These are phyloP conservation scores for Echiichthys vipera DNA, from an alignment of 2,797 vertebrate genomes.

Conservation along the genomic window DNA sequence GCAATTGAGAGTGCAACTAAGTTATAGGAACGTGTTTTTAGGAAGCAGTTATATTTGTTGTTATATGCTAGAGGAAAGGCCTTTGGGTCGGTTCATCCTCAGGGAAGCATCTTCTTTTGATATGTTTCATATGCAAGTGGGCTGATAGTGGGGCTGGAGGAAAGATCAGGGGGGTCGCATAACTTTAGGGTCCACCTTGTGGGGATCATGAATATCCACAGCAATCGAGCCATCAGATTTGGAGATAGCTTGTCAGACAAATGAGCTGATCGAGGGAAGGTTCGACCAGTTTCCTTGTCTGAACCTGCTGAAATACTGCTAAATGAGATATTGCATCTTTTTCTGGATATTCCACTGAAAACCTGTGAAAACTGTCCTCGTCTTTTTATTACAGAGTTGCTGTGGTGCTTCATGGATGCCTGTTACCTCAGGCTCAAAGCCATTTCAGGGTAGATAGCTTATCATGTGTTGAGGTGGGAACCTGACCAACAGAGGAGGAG, in stretches of 20 bases:
- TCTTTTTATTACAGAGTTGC: background rate
- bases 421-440: slow-evolving; percentile 5
- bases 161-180: background rate
- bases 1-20: too few species aligned
- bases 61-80: too few species aligned
- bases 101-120: too few species aligned
- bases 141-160: background rate
- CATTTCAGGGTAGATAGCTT: slow-evolving; percentile 36
- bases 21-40: too few species aligned
- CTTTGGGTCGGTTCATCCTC: background rate
- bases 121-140: background rate
- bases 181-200: background rate
- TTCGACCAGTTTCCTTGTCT: background rate
- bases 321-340: background rate
- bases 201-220: background rate
- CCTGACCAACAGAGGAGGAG: background rate
- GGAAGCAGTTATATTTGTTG: too few species aligned
- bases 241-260: background rate
- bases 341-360: background rate
- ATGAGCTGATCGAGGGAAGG: background rate
- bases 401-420: background rate
- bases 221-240: background rate
- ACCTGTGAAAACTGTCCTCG: background rate
- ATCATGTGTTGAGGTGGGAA: slow-evolving; percentile 24
- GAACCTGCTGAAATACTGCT: background rate